Percentiles rank a stretch among this genome's conserved stretches.
phyloP scores from a whole-genome alignment of 92 coral and sea anemone genomes.

The Porites rus region DNA sequence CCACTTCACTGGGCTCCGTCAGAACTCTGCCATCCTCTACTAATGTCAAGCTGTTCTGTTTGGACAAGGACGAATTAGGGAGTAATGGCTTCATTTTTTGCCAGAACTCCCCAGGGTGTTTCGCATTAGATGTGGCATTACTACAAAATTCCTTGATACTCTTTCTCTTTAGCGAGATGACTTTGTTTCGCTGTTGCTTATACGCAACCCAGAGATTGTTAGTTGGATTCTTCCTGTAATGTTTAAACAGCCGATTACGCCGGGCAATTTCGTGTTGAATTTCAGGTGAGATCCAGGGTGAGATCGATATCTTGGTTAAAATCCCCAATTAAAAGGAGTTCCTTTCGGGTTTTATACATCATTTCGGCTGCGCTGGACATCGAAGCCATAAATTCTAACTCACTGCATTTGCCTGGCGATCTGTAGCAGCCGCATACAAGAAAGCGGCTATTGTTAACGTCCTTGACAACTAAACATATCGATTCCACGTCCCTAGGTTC shows the following conservation, averaged over 20 bases:
- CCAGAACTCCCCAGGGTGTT: too few relatives aligned
- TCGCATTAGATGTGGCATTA: too few relatives aligned
- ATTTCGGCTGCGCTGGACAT: neutral
- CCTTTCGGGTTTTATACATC: too few relatives aligned
- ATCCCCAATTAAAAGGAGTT: neutral
- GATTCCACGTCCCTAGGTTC: conserved; percentile 60
- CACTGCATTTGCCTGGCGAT: neutral
- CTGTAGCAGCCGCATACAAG: neutral
- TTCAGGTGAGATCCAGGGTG: conserved; percentile 49
- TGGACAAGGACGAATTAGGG: too few relatives aligned
- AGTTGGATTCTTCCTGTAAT: too few relatives aligned
- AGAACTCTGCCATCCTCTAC: too few relatives aligned
- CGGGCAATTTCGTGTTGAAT: conserved; percentile 34
- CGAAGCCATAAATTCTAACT: neutral
- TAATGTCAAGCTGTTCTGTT: too few relatives aligned
- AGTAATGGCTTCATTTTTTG: too few relatives aligned
- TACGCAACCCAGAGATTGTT: too few relatives aligned
- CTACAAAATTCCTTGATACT: too few relatives aligned
- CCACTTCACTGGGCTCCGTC: too few relatives aligned
- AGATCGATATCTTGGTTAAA: neutral
- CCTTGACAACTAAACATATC: conserved; percentile 49
- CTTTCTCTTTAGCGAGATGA: conserved; percentile 17
- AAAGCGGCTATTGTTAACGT: neutral
- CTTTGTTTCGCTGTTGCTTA: conserved; percentile 34
- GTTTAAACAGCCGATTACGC: too few relatives aligned